These are phyloP conservation scores for Yponomeuta malinellus DNA, from an alignment of 2,888 invertebrate species.

Conservation along the genomic window DNA sequence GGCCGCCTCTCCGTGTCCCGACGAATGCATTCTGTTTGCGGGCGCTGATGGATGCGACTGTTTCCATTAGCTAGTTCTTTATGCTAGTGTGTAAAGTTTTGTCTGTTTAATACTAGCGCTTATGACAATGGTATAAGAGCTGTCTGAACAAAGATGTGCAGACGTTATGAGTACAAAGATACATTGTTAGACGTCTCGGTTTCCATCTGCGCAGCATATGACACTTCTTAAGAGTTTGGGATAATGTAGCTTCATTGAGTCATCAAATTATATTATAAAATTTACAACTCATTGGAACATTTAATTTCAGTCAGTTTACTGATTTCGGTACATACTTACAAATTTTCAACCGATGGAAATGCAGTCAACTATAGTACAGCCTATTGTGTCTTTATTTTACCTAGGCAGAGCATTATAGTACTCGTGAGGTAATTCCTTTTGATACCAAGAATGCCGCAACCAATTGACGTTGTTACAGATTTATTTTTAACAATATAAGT, in stretches of 20 bases:
- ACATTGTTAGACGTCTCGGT: too few species aligned
- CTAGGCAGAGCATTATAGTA: neutral
- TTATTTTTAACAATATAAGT: conserved; percentile 1
- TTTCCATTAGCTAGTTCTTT: neutral
- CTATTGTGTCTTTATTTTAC: neutral
- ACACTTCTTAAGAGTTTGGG: too few species aligned
- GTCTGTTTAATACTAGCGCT: neutral
- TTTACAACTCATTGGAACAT: too few species aligned
- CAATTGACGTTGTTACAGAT: conserved; percentile 2
- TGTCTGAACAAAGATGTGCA: neutral
- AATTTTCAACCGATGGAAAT: too few species aligned
- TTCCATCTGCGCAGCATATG: too few species aligned
- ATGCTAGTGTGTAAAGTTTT: neutral
- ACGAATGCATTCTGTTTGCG: neutral
- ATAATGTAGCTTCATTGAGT: too few species aligned
- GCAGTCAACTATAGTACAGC: too few species aligned
- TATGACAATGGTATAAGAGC: neutral
- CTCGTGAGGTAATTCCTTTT: neutral
- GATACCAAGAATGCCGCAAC: conserved; percentile 1
- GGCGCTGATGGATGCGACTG: neutral
- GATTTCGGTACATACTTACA: too few species aligned
- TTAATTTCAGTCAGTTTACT: too few species aligned
- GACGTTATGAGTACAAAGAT: too few species aligned
- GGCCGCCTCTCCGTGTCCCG: neutral
- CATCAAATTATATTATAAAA: too few species aligned